Base-by-base conservation (phyloP, 1,140 invertebrate species). In the Drosophila ogumai region DNA sequence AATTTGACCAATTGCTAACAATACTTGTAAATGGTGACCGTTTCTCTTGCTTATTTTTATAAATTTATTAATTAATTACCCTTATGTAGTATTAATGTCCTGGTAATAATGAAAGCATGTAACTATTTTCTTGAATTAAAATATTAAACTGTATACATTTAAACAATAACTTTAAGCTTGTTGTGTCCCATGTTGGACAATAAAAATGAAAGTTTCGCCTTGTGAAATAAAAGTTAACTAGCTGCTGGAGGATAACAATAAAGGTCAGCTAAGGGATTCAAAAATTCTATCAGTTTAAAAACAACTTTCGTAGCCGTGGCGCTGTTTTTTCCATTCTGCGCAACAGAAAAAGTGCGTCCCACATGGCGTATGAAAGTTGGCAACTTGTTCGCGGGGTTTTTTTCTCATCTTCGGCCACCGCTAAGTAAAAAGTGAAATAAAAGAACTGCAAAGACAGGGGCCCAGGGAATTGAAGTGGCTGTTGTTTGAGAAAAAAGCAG, bases 341-440 rank as follows among this genome's bases (percentile, higher is more conserved):
- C 65, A 32, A 52, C 58, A 58, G 61, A 67, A 61, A 85, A 87
- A 87, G 75, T 75, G 84, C 84, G 82, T 87, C 82, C 82, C 82
- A 87, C 79, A 88, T 82, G 82, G 82, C 76, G 76, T 88, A 87
- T 87, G 84, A 87, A 87, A 87, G 84, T 87, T 87, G 67, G 59
- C 71, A 85, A 82, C 64, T 81, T 86, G 56, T 66, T 76, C 79
- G 78, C 67, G 59, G 46, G 43, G 47, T 68, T 61, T 65, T 66
- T 60, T 67, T 50, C 25, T 55, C 66, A 69, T 69, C 63, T 68
- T 67, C 38, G 47, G 63, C 44, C 31, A 58, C 57, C 63, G 65
- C 69, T 64, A 82, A 79, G 63, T 59, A 79, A 85, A 85, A 78
- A 79, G 60, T 76, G 55, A 69, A 85, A 85, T 75, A 80, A 73